Conservation (phyloP, 2,888 invertebrate genomes). For the Xestia xanthographa region DNA sequence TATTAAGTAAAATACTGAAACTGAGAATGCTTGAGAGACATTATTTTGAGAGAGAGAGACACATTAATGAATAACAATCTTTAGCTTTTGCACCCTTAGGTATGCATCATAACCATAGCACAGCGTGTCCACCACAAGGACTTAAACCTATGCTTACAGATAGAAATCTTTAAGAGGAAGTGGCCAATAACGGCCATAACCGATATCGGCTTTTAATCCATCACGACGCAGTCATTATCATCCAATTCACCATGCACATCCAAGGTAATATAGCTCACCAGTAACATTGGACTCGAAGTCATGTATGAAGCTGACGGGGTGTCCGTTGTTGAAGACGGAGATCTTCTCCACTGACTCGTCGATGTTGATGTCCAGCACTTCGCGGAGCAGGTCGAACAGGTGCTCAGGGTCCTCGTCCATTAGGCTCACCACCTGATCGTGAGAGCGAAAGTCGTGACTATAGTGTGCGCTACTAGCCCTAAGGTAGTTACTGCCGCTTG, state of each 20-base stretch:
- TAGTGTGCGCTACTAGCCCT: too few species aligned
- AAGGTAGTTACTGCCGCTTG: too few species aligned
- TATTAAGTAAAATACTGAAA: background rate
- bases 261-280: conserved; percentile 76
- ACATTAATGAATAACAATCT: background rate
- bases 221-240: background rate
- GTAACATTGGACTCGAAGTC: conserved; percentile 95
- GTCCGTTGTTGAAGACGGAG: conserved; percentile 95
- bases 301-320: conserved; percentile 96
- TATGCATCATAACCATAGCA: too few species aligned
- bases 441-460: too few species aligned
- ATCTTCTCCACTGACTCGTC: conserved; percentile 95
- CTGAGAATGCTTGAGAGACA: too few species aligned
- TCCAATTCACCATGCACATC: background rate
- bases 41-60: too few species aligned
- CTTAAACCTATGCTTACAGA: background rate
- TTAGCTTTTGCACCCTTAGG: background rate
- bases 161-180: background rate
- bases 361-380: conserved; percentile 93
- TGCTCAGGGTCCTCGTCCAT: conserved; percentile 71
- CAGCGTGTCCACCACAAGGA: background rate
- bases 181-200: background rate
- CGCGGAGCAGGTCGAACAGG: conserved; percentile 91
- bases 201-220: background rate
- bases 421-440: conserved; percentile 73